These are phyloP conservation scores for Bacillus rossius DNA, from an alignment of 1,140 invertebrate genomes.

Conservation along the genomic window DNA sequence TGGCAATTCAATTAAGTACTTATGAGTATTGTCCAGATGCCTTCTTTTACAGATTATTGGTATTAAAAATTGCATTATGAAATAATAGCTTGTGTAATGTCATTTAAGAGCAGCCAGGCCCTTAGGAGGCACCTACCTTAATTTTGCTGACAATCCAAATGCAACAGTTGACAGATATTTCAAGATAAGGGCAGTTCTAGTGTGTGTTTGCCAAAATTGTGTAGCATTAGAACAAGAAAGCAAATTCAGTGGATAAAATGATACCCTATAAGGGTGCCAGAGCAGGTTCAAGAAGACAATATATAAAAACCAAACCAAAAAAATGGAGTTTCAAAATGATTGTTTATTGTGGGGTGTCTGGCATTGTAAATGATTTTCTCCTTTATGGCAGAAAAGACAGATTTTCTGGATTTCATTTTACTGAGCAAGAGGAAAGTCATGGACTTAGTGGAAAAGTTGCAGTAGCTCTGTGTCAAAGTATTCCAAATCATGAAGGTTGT, in stretches of 20 bases:
- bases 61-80: conserved; percentile 2
- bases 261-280: conserved; percentile 44
- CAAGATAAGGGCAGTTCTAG: conserved; percentile 33
- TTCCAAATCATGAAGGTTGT: too few relatives aligned
- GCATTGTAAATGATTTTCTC: conserved; percentile 39
- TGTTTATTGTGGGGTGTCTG: conserved; percentile 31
- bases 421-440: too few relatives aligned
- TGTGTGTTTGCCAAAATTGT: conserved; percentile 32
- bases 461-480: too few relatives aligned
- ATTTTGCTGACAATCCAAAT: conserved; percentile 31
- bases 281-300: conserved; percentile 32
- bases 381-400: conserved; percentile 27
- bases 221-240: conserved; percentile 30
- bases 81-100: conserved; percentile 31
- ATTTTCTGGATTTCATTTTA: not conserved
- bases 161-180: conserved; percentile 27
- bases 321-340: conserved; percentile 41
- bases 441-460: too few relatives aligned
- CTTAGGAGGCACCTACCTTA: conserved; percentile 27
- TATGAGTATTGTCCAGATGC: conserved; percentile 24
- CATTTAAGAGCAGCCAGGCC: conserved; percentile 29
- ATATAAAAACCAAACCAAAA: conserved; percentile 34
- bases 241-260: conserved; percentile 38
- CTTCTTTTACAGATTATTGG: conserved; percentile 20
- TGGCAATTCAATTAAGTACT: too few relatives aligned